These are phyloP conservation scores for Trichechus manatus DNA, from an alignment of 2,113 vertebrate species.

Conservation along the genomic window DNA sequence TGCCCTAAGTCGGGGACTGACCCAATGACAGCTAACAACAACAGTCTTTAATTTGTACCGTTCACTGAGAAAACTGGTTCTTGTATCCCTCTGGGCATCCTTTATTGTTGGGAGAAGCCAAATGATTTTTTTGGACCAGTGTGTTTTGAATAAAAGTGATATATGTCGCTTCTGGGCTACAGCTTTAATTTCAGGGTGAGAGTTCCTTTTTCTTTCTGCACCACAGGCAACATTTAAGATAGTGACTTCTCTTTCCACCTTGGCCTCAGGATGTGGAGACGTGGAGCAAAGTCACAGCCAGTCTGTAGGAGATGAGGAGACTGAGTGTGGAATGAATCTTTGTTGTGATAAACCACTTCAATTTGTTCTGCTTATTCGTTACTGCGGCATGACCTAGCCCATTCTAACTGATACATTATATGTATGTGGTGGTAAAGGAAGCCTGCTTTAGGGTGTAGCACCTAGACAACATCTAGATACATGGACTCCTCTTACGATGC, in stretches of 20 bases:
- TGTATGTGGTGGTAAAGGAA: neutral
- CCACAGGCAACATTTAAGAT: neutral
- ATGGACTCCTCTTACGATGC: neutral
- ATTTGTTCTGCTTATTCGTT: no score
- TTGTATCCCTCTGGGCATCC: neutral
- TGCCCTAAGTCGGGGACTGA: neutral
- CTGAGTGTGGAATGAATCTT: neutral
- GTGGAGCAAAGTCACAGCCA: neutral
- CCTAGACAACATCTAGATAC: neutral
- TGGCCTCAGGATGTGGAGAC: neutral
- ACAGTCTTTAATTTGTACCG: neutral
- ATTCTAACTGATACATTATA: fast-evolving
- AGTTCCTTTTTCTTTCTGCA: neutral
- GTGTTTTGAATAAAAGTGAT: neutral
- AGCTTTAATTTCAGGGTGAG: neutral
- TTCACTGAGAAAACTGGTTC: neutral
- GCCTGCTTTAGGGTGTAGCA: neutral
- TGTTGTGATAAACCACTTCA: neutral
- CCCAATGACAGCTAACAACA: neutral
- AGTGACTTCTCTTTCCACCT: neutral
- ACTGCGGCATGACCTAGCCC: neutral
- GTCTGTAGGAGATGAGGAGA: neutral
- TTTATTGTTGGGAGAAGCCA: neutral
- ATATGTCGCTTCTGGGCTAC: neutral
- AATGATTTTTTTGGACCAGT: neutral